phyloP scores from a whole-genome alignment of 1,140 invertebrate genomes.

The Bombus fervidus region DNA sequence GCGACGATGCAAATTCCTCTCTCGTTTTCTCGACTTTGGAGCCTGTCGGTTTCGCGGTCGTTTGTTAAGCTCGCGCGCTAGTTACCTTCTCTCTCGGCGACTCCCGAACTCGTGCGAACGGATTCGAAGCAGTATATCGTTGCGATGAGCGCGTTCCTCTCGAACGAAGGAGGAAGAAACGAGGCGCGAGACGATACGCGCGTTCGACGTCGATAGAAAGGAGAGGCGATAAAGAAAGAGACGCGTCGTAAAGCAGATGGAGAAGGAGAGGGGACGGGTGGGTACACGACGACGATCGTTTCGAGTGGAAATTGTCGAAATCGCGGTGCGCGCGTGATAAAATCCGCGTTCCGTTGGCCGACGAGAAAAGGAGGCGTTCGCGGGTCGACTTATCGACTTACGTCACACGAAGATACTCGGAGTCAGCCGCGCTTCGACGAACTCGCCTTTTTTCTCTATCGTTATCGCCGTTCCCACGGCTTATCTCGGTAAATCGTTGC shows the following conservation, averaged over 20 bases:
- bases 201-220: no score
- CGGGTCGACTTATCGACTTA: conserved; percentile 30
- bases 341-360: not conserved
- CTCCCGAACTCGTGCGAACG: no score
- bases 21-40: no score
- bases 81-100: not conserved
- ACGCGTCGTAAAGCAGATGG: no score
- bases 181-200: no score
- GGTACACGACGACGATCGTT: not conserved
- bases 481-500: conserved; percentile 27
- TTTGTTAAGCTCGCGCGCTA: not conserved
- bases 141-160: no score
- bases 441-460: conserved; percentile 30
- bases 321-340: not conserved
- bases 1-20: no score
- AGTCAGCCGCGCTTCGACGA: conserved; percentile 28
- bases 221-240: no score
- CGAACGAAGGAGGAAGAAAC: no score
- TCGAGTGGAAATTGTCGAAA: not conserved
- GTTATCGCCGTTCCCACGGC: conserved; percentile 46
- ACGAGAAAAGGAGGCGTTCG: not conserved
- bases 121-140: no score
- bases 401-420: conserved; percentile 43
- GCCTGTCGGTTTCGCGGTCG: no score
- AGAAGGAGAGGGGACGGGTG: not conserved